Evolutionary conservation across 2,797 vertebrate species (phyloP), one percentile per base, ranked within the genome.

Genomic region (Esox lucius): DNA sequence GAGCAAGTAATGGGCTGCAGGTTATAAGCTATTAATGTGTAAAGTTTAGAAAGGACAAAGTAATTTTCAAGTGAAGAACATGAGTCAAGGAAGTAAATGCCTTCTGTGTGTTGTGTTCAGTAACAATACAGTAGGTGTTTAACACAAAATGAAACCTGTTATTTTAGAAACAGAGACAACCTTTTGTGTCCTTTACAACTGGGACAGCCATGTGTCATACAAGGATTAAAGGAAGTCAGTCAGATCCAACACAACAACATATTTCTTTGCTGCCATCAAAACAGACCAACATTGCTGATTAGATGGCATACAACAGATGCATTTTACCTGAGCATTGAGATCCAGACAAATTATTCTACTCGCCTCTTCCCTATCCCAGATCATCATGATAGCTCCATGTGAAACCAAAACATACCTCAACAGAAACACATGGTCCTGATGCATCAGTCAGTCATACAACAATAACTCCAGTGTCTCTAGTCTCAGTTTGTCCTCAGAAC

Each of bases 291-390:
- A 91, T 87, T 85, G 77, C 79, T 71, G 73, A 81, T 83, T 81
- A 80, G 81, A 84, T 84, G 84, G 7, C 51, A 81, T 81, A 89
- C 75, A 78, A 5, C 83, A 80, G 75, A 83, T 86, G 81, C 77
- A 82, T 87, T 81, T 85, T 69, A 88, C 84, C 79, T 78, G 62
- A 77, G 86, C 86, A 78, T 76, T 83, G 81, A 89, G 24, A 65
- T n/a, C 68, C 24, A 46, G 78, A 73, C 66, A 78, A 90, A 85
- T 86, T 90, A 93, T 85, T 71, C 66, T 81, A 91, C 89, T 85
- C 0, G 86, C 72, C 81, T 75, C 48, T 16, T 73, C 72, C 81
- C 78, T 46, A 68, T 77, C 79, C 82, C 75, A 84, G 74, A 89
- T 87, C 73, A 79, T 67, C 39, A 68, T 73, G 77, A 81, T 84